Base-by-base conservation (phyloP, 2,888 invertebrate species). In the Drymonia ruficornis region DNA sequence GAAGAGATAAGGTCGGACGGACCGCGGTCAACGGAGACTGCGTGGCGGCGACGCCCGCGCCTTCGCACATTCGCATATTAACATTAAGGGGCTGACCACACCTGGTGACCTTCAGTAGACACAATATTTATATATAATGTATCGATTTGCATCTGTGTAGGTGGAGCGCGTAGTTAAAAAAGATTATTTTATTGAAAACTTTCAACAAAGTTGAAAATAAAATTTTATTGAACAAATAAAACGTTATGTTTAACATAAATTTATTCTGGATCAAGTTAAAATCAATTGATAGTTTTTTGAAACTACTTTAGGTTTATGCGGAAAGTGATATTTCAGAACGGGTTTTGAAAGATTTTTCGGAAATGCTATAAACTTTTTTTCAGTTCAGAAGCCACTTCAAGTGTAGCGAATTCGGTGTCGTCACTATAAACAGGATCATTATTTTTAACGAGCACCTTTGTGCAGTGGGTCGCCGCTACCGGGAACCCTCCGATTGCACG, bases 361-460 rank as follows among this genome's bases (percentile, higher is more conserved):
- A n/a, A 36, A 36, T 36, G 4, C 13, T 36, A 36, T 31, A 31
- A 31, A 31, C 31, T 11, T 31, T 31, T 9, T 31, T 31, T 31
- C 11, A 31, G 11, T 40, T 40, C 16, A 15, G 19, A 28, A 45
- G 19, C 11, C 12, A 7, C n/a, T 28, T 28, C 12, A 45, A 28
- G n/a, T 45, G 23, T 8, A n/a, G 13, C n/a, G 15, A 28, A 45
- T 28, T 28, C 15, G 28, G 45, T 28, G 19, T 23, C 6, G 15
- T 28, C 45, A 28, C 43, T 45, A 18, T 43, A 29, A 23, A 18
- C 16, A 31, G n/a, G 7, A 62, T 72, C 73, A 78, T 81, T 80
- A 81, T 74, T 74, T 79, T 81, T 78, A 81, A 80, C 72, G 79
- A 77, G 65, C 54, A 62, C 67, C 75, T 76, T 81, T 75, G 72